Percentiles rank a stretch among this genome's conserved stretches.
Conservation (phyloP, 2,797 vertebrate species). For the Sebastes oblongus region DNA sequence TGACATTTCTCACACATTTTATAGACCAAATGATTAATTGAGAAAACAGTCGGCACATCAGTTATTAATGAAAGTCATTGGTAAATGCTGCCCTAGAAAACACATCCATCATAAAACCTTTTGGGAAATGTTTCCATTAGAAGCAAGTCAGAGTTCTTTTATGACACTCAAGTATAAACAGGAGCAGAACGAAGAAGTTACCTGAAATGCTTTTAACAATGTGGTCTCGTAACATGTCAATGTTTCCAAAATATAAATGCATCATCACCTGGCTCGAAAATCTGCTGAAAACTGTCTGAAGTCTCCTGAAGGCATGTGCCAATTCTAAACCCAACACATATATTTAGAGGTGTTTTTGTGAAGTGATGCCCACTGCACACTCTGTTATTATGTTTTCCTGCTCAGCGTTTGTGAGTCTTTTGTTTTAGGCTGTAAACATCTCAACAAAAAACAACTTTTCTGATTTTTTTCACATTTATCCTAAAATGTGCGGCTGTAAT, state of each 20-base stretch:
- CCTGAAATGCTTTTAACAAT: not conserved
- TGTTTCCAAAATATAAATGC: slow-evolving; percentile 22
- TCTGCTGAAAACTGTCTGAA: slow-evolving; percentile 16
- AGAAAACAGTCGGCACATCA: not conserved
- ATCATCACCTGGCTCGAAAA: not conserved
- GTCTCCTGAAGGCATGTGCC: not conserved
- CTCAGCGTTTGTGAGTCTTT: slow-evolving; percentile 17
- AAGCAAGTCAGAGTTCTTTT: not conserved
- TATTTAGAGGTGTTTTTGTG: slow-evolving; percentile 28
- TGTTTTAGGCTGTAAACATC: not conserved
- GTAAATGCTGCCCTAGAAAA: not conserved
- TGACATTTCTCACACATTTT: not conserved
- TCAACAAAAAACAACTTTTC: not conserved
- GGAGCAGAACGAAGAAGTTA: not conserved
- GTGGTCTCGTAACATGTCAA: not conserved
- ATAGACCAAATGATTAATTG: not conserved
- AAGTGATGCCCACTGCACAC: not conserved
- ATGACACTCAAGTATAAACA: not conserved
- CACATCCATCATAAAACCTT: not conserved
- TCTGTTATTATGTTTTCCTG: slow-evolving; percentile 19
- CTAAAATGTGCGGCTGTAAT: not conserved
- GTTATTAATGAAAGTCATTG: not conserved
- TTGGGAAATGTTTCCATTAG: not conserved
- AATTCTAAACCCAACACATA: slow-evolving; percentile 26
- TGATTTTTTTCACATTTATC: not conserved